These are phyloP conservation scores for Xestia sexstrigata DNA, from an alignment of 2,888 invertebrate genomes.

Conservation along the genomic window DNA sequence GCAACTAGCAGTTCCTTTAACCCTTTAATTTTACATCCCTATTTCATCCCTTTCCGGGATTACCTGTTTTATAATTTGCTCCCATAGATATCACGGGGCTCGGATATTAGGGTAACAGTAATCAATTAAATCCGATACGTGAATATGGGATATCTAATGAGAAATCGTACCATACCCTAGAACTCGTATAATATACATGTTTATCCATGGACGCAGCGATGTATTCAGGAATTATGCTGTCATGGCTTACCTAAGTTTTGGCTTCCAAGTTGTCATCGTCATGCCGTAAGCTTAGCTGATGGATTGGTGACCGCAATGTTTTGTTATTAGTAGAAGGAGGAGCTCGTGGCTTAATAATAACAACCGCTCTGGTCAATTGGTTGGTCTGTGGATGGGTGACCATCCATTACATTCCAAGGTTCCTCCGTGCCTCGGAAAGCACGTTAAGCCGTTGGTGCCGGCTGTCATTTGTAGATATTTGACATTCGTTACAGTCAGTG, in stretches of 20 bases:
- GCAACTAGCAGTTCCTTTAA: not conserved
- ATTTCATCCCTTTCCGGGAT: constrained; percentile 11
- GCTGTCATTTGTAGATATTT: too few relatives aligned
- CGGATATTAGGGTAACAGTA: constrained; percentile 29
- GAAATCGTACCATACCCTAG: not conserved
- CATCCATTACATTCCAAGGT: too few relatives aligned
- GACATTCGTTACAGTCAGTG: too few relatives aligned
- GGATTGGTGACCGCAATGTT: not conserved
- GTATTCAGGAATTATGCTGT: not conserved
- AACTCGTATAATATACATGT: not conserved
- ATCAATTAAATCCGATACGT: constrained; percentile 42
- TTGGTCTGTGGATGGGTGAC: too few relatives aligned
- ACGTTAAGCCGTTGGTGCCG: too few relatives aligned
- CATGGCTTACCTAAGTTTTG: constrained; percentile 12
- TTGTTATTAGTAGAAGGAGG: not conserved
- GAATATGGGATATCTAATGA: constrained; percentile 13
- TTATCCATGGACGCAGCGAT: not conserved
- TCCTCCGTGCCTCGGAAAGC: too few relatives aligned
- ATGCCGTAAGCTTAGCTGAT: not conserved
- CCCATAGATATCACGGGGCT: constrained; percentile 1
- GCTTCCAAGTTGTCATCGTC: not conserved
- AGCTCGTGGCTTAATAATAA: not conserved
- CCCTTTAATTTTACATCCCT: constrained; percentile 24
- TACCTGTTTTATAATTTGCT: constrained; percentile 17
- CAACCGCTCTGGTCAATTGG: too few relatives aligned